Evolutionary conservation across 2,888 invertebrate genomes (phyloP).

Genomic region (Chaetogeoica ovagalla): DNA sequence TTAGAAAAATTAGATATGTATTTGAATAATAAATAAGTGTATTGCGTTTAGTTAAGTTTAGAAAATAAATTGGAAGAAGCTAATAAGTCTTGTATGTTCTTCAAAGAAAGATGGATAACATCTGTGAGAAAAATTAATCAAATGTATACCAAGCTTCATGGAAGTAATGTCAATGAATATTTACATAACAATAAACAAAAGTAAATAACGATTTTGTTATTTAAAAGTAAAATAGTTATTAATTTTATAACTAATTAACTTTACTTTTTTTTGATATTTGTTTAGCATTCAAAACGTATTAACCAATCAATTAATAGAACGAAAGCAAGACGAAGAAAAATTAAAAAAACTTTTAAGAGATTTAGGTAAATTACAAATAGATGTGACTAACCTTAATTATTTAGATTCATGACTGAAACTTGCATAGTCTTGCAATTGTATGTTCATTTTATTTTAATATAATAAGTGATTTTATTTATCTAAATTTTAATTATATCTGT

Average conservation of each 20-base stretch:
- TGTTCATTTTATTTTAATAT: background rate
- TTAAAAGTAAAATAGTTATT: background rate
- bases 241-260: background rate
- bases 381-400: slow-evolving; percentile 13
- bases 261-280: background rate
- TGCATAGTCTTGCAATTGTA: background rate
- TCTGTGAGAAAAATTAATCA: slow-evolving; percentile 42
- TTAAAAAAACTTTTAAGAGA: slow-evolving; percentile 18
- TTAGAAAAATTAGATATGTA: background rate
- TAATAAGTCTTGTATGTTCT: slow-evolving; percentile 20
- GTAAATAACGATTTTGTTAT: slow-evolving; percentile 8
- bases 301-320: background rate
- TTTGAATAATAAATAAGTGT: slow-evolving; percentile 14
- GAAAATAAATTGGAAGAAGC: slow-evolving; percentile 23
- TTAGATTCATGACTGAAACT: background rate
- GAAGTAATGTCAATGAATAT: slow-evolving; percentile 2
- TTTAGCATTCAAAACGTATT: slow-evolving; percentile 18
- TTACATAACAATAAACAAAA: slow-evolving; percentile 15
- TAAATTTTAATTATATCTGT: too few relatives aligned
- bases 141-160: background rate
- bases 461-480: background rate
- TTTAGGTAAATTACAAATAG: slow-evolving; percentile 12
- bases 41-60: slow-evolving; percentile 28
- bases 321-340: slow-evolving; percentile 12
- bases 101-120: slow-evolving; percentile 34